Conservation (phyloP, 1,140 invertebrate genomes). For the Anthonomus grandis region DNA sequence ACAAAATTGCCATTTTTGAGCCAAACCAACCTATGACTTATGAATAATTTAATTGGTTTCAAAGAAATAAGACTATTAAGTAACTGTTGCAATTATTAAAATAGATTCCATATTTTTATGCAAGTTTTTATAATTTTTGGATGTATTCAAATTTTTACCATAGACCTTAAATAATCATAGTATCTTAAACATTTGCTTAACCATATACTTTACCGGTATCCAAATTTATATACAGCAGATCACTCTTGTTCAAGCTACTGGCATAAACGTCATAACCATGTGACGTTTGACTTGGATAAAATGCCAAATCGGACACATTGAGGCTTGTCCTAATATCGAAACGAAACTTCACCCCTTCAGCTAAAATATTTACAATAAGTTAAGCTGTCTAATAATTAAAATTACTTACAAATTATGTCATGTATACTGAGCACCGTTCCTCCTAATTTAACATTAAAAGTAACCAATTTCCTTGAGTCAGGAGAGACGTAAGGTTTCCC, state of each 20-base stretch:
- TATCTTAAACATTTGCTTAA: neutral
- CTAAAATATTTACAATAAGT: constrained; percentile 46
- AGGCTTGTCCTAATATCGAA: constrained; percentile 78
- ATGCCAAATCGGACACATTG: constrained; percentile 73
- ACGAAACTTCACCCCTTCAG: constrained; percentile 63
- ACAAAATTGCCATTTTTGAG: too few species aligned
- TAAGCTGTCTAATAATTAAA: neutral
- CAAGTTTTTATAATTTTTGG: neutral
- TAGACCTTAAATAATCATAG: neutral
- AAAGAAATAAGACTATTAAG: too few species aligned
- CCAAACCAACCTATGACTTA: too few species aligned
- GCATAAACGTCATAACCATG: constrained; percentile 77
- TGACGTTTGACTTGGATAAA: constrained; percentile 71
- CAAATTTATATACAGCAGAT: constrained; percentile 73
- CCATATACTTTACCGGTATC: constrained; percentile 61
- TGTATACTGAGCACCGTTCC: neutral
- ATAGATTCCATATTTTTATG: neutral
- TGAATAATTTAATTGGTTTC: too few species aligned
- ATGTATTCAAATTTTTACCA: neutral
- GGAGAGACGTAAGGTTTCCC: constrained; percentile 71
- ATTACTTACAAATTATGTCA: neutral
- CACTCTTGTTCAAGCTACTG: constrained; percentile 69
- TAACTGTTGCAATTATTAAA: too few species aligned
- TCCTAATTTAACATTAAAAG: constrained; percentile 64
- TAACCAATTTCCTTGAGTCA: constrained; percentile 68